A percentile compares a stretch with the other conserved stretches of the same genome.
These are phyloP conservation scores for Chloroceryle amazona DNA, from an alignment of 2,797 vertebrate genomes.

Conservation along the genomic window DNA sequence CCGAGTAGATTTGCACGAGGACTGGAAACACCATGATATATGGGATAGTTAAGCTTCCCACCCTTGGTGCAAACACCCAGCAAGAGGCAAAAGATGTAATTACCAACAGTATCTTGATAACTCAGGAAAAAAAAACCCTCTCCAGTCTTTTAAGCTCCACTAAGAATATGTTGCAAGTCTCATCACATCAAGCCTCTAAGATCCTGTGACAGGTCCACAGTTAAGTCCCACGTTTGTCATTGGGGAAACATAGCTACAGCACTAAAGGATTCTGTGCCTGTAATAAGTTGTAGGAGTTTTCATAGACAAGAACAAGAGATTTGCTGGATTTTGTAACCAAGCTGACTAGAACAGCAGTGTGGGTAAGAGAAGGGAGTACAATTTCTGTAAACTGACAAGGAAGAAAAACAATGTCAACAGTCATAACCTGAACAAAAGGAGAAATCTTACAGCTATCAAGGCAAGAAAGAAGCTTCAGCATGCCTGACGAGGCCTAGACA, in stretches of 20 bases:
- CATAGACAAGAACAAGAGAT: background rate
- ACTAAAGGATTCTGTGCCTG: background rate
- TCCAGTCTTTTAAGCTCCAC: background rate
- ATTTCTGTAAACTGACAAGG: background rate
- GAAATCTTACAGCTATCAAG: background rate
- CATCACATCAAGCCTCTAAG: background rate
- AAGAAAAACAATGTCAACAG: background rate
- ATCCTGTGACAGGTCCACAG: rapidly evolving
- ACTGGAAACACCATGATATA: background rate
- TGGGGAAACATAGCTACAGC: background rate
- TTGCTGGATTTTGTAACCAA: background rate
- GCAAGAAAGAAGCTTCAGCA: background rate
- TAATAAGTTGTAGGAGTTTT: background rate
- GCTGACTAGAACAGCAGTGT: background rate
- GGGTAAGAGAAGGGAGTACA: background rate
- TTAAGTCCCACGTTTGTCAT: background rate
- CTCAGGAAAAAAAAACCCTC: background rate
- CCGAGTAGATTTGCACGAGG: background rate
- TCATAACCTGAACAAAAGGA: background rate
- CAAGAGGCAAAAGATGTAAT: background rate
- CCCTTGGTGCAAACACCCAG: background rate
- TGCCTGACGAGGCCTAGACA: background rate
- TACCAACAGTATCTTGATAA: background rate
- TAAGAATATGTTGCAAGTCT: background rate
- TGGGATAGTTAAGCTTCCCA: background rate